Percentiles rank a stretch among this genome's conserved stretches.
These are phyloP conservation scores for Otocyon megalotis DNA, from an alignment of 2,113 vertebrate species.

Conservation along the genomic window DNA sequence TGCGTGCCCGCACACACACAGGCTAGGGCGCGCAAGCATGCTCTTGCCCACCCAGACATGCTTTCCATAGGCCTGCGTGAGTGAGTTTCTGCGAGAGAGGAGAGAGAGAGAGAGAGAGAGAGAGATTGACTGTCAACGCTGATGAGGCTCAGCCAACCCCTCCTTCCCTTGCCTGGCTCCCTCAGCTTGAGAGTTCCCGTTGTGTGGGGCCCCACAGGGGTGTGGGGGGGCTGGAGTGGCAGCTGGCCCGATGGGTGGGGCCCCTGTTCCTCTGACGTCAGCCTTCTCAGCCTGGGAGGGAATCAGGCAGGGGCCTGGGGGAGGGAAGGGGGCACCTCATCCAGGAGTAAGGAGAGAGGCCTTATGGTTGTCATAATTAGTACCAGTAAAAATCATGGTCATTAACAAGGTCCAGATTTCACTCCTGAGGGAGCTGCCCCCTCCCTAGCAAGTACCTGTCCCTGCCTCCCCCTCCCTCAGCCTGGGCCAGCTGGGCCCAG, in stretches of 20 bases:
- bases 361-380: neutral
- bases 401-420: conserved; percentile 16
- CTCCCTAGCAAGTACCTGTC: neutral
- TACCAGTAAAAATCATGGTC: conserved; percentile 19
- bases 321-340: neutral
- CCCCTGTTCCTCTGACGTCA: conserved; percentile 50
- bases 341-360: neutral
- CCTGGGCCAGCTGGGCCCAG: neutral
- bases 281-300: conserved; percentile 52
- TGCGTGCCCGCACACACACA: neutral
- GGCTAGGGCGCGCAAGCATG: neutral
- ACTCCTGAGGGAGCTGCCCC: neutral
- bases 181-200: conserved; percentile 52
- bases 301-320: neutral
- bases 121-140: neutral
- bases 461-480: neutral
- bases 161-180: conserved; percentile 17
- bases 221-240: neutral
- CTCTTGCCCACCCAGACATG: neutral
- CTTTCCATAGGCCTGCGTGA: neutral
- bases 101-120: too few relatives aligned
- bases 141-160: conserved; percentile 1
- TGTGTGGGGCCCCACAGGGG: conserved; percentile 42
- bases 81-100: neutral
- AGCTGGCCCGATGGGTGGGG: conserved; percentile 58